These are phyloP conservation scores for Rhinolophus ferrumequinum DNA, from an alignment of 2,113 vertebrate genomes.

Conservation along the genomic window DNA sequence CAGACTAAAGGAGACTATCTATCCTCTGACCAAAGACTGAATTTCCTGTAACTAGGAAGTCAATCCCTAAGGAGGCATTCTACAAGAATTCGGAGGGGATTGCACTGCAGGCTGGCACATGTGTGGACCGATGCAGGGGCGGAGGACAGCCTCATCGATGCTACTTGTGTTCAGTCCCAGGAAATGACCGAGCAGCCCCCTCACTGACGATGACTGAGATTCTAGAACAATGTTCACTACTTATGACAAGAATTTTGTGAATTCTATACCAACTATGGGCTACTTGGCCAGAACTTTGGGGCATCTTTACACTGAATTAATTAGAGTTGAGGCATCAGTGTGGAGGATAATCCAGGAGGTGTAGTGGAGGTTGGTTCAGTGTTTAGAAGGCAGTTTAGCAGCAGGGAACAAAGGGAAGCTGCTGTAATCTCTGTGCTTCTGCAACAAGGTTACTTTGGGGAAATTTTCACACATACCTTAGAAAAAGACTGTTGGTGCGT, in stretches of 20 bases:
- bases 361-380: neutral
- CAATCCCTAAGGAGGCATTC: neutral
- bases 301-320: neutral
- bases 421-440: neutral
- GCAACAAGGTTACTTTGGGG: neutral
- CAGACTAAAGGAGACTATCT: neutral
- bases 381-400: neutral
- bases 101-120: fast-evolving
- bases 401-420: neutral
- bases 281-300: neutral
- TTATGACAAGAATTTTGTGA: neutral
- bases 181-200: neutral
- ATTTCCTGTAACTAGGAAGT: neutral
- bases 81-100: neutral
- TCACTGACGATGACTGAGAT: neutral
- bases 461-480: neutral
- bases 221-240: neutral
- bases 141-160: no score
- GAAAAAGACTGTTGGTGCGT: neutral
- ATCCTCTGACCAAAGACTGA: neutral
- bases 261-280: neutral
- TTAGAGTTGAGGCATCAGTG: neutral
- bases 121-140: neutral
- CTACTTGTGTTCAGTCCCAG: neutral
- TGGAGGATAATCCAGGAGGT: neutral